A percentile compares a stretch with the other conserved stretches of the same genome.
These are phyloP conservation scores for Sisyra terminalis DNA, from an alignment of 2,888 invertebrate species.

Conservation along the genomic window DNA sequence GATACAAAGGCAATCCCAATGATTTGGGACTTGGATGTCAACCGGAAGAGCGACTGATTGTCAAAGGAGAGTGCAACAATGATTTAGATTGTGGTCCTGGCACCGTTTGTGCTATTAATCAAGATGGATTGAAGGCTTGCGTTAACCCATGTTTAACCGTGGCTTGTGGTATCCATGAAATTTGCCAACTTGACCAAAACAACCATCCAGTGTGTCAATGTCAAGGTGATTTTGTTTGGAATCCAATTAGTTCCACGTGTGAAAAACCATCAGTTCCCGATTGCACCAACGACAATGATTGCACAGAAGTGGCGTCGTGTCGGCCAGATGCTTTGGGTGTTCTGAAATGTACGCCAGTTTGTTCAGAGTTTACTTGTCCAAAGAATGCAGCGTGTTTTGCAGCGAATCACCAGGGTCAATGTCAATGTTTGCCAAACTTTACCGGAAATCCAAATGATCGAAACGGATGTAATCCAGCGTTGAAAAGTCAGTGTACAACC, in stretches of 20 bases:
- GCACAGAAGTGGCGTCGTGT: constrained; percentile 52
- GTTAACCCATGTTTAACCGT: constrained; percentile 63
- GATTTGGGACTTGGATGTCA: constrained; percentile 67
- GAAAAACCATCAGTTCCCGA: constrained; percentile 79
- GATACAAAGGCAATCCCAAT: constrained; percentile 66
- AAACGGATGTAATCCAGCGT: constrained; percentile 60
- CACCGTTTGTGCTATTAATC: constrained; percentile 47
- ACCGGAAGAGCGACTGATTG: constrained; percentile 39
- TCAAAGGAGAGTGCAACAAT: constrained; percentile 43
- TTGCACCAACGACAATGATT: constrained; percentile 54
- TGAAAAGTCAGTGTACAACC: constrained; percentile 58
- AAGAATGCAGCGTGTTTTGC: constrained; percentile 68
- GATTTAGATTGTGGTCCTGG: constrained; percentile 58
- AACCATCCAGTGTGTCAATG: constrained; percentile 68
- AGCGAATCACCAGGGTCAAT: constrained; percentile 53
- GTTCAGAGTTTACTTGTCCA: constrained; percentile 69
- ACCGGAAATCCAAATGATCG: constrained; percentile 82
- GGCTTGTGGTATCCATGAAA: constrained; percentile 68
- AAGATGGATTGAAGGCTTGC: constrained; percentile 49
- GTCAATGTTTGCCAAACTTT: constrained; percentile 70
- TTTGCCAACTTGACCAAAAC: constrained; percentile 48
- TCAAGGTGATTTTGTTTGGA: constrained; percentile 62
- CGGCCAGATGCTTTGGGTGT: constrained; percentile 73
- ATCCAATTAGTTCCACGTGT: constrained; percentile 63
- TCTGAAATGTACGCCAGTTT: constrained; percentile 63